These are phyloP conservation scores for Nasonia vitripennis DNA, from an alignment of 1,140 invertebrate species.

Conservation along the genomic window DNA sequence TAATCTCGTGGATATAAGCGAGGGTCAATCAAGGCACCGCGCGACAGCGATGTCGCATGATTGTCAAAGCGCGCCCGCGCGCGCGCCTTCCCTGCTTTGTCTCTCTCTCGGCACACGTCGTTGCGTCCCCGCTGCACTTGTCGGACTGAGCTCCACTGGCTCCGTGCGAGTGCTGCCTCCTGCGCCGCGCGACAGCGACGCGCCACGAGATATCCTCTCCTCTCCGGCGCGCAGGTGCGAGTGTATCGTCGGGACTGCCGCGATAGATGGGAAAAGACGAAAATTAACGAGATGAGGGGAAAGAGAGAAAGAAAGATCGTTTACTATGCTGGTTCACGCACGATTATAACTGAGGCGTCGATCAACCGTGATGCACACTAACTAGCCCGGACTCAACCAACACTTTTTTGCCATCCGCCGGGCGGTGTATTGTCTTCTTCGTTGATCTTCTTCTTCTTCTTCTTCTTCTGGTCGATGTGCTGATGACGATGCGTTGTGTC, in stretches of 20 bases:
- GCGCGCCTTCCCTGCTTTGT: not conserved
- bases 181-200: not conserved
- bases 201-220: not conserved
- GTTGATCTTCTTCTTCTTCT: conserved; percentile 9
- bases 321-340: conserved; percentile 19
- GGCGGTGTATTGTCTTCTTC: conserved; percentile 12
- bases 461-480: not conserved
- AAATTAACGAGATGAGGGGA: not conserved
- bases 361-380: conserved; percentile 19
- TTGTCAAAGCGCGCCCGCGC: not conserved
- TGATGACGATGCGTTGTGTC: not conserved
- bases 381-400: conserved; percentile 52
- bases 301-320: not conserved
- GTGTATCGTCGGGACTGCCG: not conserved
- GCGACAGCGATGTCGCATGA: conserved; percentile 14
- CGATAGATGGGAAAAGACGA: not conserved
- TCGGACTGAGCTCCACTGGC: not conserved
- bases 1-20: no score
- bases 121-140: not conserved
- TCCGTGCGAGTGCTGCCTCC: not conserved
- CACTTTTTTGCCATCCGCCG: conserved; percentile 50
- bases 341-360: conserved; percentile 36
- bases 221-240: not conserved
- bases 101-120: not conserved
- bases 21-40: not conserved